Evolutionary conservation across 2,888 invertebrate genomes (phyloP).

Genomic region (Drosophila histrio): DNA sequence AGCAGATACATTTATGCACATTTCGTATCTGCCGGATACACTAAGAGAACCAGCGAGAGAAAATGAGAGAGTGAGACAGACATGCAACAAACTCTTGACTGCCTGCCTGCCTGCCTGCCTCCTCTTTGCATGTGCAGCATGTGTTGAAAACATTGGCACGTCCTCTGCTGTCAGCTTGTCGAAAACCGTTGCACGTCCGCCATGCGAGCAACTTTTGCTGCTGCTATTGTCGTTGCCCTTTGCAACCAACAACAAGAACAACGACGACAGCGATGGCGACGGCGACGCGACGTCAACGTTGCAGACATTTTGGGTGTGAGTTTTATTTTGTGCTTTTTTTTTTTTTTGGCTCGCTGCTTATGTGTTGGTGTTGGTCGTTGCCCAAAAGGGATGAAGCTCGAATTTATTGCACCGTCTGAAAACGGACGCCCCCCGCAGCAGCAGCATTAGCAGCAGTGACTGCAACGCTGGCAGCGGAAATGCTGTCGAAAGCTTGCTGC

Average conservation of each 20-base stretch:
- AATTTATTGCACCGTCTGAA: slow-evolving; percentile 68
- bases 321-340: slow-evolving; percentile 32
- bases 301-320: slow-evolving; percentile 75
- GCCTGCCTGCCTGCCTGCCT: slow-evolving; percentile 28
- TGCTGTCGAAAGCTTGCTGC: slow-evolving; percentile 22
- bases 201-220: slow-evolving; percentile 66
- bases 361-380: slow-evolving; percentile 69
- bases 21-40: slow-evolving; percentile 16
- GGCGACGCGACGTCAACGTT: slow-evolving; percentile 58
- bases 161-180: slow-evolving; percentile 61
- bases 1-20: slow-evolving; percentile 21
- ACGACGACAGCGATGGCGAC: not conserved
- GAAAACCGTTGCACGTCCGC: slow-evolving; percentile 80
- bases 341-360: slow-evolving; percentile 49
- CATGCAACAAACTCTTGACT: slow-evolving; percentile 43
- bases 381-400: slow-evolving; percentile 73
- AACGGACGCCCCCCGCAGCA: slow-evolving; percentile 19
- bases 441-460: slow-evolving; percentile 26
- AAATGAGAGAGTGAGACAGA: not conserved
- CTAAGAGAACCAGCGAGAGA: not conserved
- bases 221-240: slow-evolving; percentile 42
- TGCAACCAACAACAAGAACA: slow-evolving; percentile 20
- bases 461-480: slow-evolving; percentile 60
- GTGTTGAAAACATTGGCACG: slow-evolving; percentile 65
- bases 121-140: slow-evolving; percentile 69